phyloP scores from a whole-genome alignment of 2,113 vertebrate species.

The Arenaria interpres region DNA sequence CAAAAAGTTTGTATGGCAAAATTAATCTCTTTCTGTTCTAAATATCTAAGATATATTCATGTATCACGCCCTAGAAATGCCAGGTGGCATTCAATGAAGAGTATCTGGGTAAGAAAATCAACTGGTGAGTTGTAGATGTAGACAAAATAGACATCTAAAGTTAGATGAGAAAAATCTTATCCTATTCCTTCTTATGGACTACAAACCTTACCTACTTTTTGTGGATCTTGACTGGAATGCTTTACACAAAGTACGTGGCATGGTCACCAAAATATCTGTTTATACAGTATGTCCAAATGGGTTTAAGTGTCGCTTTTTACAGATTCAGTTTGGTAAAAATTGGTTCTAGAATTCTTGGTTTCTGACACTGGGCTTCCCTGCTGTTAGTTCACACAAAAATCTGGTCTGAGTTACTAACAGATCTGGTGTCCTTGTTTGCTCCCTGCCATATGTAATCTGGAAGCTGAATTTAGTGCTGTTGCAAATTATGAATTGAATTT shows the following conservation, averaged over 20 bases:
- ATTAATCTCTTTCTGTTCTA: not conserved
- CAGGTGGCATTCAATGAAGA: not conserved
- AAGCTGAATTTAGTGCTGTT: not conserved
- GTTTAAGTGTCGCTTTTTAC: not conserved
- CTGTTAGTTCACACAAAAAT: not conserved
- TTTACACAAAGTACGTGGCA: not conserved
- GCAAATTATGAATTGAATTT: not conserved
- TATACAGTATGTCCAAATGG: not conserved
- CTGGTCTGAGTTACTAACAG: not conserved
- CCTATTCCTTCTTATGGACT: rapidly evolving
- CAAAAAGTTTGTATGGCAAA: not conserved
- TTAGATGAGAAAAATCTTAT: not conserved
- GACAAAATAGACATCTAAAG: not conserved
- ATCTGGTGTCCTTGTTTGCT: not conserved
- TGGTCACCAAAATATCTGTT: not conserved
- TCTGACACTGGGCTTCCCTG: not conserved
- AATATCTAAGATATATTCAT: not conserved
- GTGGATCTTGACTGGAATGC: not conserved
- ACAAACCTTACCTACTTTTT: not conserved
- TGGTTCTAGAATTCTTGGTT: not conserved
- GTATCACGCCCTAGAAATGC: not conserved
- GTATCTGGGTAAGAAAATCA: not conserved
- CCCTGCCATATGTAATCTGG: not conserved
- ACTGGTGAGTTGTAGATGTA: not conserved
- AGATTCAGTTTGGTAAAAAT: not conserved